Base-by-base conservation (phyloP, 2,888 invertebrate species). In the Caenorhabditis sp. region DNA sequence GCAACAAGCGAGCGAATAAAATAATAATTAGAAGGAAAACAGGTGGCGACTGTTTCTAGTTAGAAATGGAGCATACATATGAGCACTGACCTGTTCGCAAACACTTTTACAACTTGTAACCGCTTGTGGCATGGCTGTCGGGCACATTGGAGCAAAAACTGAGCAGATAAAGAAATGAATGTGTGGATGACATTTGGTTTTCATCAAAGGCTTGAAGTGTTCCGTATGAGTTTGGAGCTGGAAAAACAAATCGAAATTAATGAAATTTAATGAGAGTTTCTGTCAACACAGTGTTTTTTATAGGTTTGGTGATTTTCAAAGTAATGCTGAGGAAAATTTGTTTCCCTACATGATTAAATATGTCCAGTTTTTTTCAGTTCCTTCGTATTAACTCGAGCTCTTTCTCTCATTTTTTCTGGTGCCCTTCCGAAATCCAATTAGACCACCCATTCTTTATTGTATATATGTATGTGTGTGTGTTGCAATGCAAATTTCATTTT, bases 101-200 rank as follows among this genome's bases (percentile, higher is more conserved):
- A 95, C 92, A 26, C 93, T 92, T 73, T 93, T 91, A 89, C 95
- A 95, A 12, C 94, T 93, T 70, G 93, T 93, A 74, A 95, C 93
- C 52, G 93, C 92, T 83, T 87, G 87, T 5, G 86, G 85, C 73
- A 87, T 70, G 36, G 94, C 92, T 86, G 93, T 93, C 36, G 94
- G 93, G 89, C 95, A 95, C 88, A 95, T 92, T 49, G 95, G 95
- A 12, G 93, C 93, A 89, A 93, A 93, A 63, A 95, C 92, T 20
- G 94, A 93, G 90, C 95, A 95, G 73, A 95, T 91, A 87, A 95
- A 92, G 89, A 95, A 93, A 53, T 85, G 79, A 62, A 87, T 79
- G 63, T 87, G 83, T 25, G 83, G 82, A 67, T 85, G 80, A 75
- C 87, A 87, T 72, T 85, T 82, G 38, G 85, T 86, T 61, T 82